phyloP scores from a whole-genome alignment of 2,113 vertebrate genomes.

The Chloroceryle aenea region DNA sequence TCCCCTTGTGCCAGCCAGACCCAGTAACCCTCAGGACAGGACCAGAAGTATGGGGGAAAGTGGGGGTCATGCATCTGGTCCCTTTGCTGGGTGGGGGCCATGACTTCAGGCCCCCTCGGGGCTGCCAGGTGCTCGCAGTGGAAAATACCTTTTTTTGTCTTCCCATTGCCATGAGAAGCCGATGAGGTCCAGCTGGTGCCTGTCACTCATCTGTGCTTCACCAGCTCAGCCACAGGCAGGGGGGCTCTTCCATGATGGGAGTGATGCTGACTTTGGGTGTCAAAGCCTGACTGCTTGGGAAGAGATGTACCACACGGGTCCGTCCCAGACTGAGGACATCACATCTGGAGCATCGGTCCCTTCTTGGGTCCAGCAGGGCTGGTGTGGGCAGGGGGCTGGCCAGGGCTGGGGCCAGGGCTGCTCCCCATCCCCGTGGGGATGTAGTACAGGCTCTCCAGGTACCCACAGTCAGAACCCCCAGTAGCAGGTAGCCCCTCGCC shows the following conservation, averaged over 20 bases:
- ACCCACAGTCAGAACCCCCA: conserved; percentile 80
- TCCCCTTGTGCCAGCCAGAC: rapidly evolving
- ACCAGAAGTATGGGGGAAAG: background rate
- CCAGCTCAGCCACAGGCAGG: background rate
- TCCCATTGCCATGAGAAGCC: background rate
- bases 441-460: conserved; percentile 91
- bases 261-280: background rate
- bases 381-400: conserved; percentile 15
- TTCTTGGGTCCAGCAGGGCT: conserved; percentile 3
- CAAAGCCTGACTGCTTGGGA: background rate
- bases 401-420: conserved; percentile 80
- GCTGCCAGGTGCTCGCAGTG: background rate
- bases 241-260: background rate
- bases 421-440: conserved; percentile 87
- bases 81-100: background rate
- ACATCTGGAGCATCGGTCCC: conserved; percentile 13
- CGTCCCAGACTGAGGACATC: rapidly evolving
- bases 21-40: rapidly evolving
- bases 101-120: background rate
- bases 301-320: rapidly evolving
- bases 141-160: background rate
- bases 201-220: rapidly evolving
- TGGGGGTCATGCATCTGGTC: background rate
- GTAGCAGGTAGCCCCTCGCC: conserved; percentile 48
- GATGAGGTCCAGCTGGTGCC: background rate